Base-by-base conservation (phyloP, 2,797 vertebrate genomes). In the Salmo trutta region DNA sequence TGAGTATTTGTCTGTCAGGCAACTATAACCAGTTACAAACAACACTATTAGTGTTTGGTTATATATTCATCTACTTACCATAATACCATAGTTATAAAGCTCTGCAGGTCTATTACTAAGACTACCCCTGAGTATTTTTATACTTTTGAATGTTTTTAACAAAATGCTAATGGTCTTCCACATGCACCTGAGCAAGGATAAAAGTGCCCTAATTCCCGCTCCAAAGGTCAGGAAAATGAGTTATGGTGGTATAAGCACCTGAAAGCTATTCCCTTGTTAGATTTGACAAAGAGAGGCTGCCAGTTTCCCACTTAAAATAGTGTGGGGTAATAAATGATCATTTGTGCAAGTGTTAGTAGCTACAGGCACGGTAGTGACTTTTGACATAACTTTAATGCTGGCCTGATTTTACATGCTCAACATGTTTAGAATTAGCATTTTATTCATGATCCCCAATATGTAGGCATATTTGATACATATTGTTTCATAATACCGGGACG, bases 221-320 rank as follows among this genome's bases (percentile, higher is more conserved):
- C 92, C 91, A 95, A 95, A 95, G 94, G 94, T 95, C 93, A 93
- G 82, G 0, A 85, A 81, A 89, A 94, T 95, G 94, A 95, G 94
- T 95, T 94, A 95, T 95, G 86, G 91, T 56, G 85, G 91, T 87
- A 86, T 89, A 91, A 93, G 93, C 92, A 93, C 92, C 93, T 94
- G 93, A 94, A 93, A 94, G 93, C 94, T 95, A 95, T 95, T 95
- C 94, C 94, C 94, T 92, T 90, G 94, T 94, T 94, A 94, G 90
- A 90, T 88, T 93, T 95, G 94, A 95, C 92, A 94, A 94, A 94
- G 93, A 88, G 93, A 92, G 88, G 91, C 93, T 94, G 93, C 94
- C 94, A 94, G 92, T 93, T 93, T 56, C 91, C 85, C 88, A 21
- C 91, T 91, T 94, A 94, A 95, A 95, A 95, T 94, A 94, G 94